Conservation (phyloP, 1,140 invertebrate genomes). For the Ephestia elutella region DNA sequence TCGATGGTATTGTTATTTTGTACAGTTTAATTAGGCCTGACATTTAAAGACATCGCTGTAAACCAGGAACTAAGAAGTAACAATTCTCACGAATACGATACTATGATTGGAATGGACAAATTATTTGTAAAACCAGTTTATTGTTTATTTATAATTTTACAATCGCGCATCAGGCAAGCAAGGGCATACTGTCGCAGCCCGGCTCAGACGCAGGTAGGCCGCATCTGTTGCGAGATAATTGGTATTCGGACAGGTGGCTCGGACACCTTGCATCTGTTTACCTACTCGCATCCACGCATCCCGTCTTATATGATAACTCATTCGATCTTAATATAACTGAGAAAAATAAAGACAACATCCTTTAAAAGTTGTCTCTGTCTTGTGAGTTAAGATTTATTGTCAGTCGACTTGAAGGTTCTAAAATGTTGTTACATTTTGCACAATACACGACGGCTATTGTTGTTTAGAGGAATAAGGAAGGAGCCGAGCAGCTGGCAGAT, state of each 20-base stretch:
- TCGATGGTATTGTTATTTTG: too few species aligned
- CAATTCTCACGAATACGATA: not conserved
- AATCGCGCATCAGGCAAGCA: not conserved
- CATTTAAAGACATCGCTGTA: not conserved
- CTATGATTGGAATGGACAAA: not conserved
- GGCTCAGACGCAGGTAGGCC: slow-evolving; percentile 41
- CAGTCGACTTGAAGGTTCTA: slow-evolving; percentile 23
- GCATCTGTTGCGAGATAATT: slow-evolving; percentile 69
- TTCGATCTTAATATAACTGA: not conserved
- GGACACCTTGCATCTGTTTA: slow-evolving; percentile 54
- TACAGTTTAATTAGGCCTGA: too few species aligned
- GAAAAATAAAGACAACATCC: not conserved
- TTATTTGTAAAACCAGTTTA: slow-evolving; percentile 19
- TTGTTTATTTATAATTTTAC: slow-evolving; percentile 25
- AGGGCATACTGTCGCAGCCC: not conserved
- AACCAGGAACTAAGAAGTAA: not conserved
- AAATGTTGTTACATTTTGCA: slow-evolving; percentile 66
- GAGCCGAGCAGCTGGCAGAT: slow-evolving; percentile 65
- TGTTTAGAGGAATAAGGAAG: slow-evolving; percentile 61
- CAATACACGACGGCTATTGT: slow-evolving; percentile 56
- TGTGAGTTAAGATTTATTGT: slow-evolving; percentile 11
- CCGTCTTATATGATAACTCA: not conserved
- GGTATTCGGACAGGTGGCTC: slow-evolving; percentile 52
- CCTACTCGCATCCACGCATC: not conserved
- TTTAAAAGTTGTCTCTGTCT: slow-evolving; percentile 3